These are phyloP conservation scores for Apostichopus leukothele DNA, from an alignment of 53 echinoderm and acorn worm species.

Conservation along the genomic window DNA sequence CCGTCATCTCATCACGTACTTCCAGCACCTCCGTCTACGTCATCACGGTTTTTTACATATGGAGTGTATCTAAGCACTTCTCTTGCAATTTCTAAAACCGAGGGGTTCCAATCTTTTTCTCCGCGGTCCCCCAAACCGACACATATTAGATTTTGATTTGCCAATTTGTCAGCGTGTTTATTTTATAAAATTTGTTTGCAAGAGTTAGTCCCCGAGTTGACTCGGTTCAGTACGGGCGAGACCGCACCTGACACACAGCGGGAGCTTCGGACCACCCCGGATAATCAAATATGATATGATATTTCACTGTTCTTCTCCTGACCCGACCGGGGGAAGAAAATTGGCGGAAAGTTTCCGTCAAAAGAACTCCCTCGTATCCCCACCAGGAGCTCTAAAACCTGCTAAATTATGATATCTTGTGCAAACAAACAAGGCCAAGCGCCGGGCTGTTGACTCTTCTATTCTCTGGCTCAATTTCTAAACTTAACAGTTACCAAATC, in stretches of 20 bases:
- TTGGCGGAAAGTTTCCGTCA: conserved; percentile 51
- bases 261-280: conserved; percentile 48
- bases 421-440: conserved; percentile 52
- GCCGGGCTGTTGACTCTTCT: conserved; percentile 50
- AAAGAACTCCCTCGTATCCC: conserved; percentile 43
- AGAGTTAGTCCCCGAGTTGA: conserved; percentile 16
- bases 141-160: conserved; percentile 53
- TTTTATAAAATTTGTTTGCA: conserved; percentile 50
- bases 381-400: conserved; percentile 36
- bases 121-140: conserved; percentile 44
- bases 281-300: conserved; percentile 56
- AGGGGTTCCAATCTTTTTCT: conserved; percentile 49
- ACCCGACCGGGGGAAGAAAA: conserved; percentile 39
- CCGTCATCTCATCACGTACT: background rate
- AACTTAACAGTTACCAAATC: conserved; percentile 51
- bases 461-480: conserved; percentile 43
- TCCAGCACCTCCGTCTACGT: background rate
- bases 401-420: conserved; percentile 52
- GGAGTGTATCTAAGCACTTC: conserved; percentile 46
- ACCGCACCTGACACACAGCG: conserved; percentile 52
- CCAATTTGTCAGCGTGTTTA: conserved; percentile 56
- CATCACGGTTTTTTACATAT: conserved; percentile 23
- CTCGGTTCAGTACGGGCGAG: conserved; percentile 9
- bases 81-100: conserved; percentile 47
- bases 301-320: conserved; percentile 46